Evolutionary conservation across 2,113 vertebrate species (phyloP).

Genomic region (Ctenomys sociabilis): DNA sequence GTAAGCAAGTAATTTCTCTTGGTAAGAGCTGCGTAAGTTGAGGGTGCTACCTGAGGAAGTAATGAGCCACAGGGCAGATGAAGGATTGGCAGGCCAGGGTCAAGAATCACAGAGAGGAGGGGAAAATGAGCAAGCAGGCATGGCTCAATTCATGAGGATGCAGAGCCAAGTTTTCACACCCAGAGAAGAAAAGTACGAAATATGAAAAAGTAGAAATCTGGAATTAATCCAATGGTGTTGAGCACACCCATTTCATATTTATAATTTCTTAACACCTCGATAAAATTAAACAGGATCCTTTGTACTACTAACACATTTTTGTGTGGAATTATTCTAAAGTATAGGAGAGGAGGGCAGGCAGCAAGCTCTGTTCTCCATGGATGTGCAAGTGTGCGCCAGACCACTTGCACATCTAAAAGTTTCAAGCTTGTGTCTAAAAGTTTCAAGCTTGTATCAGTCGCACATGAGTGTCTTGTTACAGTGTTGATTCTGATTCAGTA

Average conservation of each 20-base stretch:
- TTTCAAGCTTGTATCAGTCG: background rate
- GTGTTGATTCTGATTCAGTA: background rate
- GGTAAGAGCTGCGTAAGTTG: background rate
- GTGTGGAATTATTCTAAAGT: background rate
- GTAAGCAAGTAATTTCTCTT: background rate
- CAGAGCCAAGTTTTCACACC: background rate
- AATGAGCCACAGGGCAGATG: background rate
- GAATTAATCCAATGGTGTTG: background rate
- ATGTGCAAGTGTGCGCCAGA: background rate
- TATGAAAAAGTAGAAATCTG: background rate
- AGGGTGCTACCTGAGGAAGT: background rate
- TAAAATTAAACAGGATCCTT: background rate
- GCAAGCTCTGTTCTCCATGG: background rate
- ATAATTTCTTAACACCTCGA: conserved; percentile 26
- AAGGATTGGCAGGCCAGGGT: background rate
- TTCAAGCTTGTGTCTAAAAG: background rate
- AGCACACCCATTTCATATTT: background rate
- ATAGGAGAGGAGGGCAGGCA: background rate
- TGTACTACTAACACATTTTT: background rate
- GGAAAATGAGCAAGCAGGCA: background rate
- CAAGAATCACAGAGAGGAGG: background rate
- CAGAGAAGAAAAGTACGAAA: background rate
- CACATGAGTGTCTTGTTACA: background rate
- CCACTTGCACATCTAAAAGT: background rate
- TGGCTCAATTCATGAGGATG: background rate